Conservation (phyloP, 2,888 invertebrate genomes). For the Hydrotaea diabolus region DNA sequence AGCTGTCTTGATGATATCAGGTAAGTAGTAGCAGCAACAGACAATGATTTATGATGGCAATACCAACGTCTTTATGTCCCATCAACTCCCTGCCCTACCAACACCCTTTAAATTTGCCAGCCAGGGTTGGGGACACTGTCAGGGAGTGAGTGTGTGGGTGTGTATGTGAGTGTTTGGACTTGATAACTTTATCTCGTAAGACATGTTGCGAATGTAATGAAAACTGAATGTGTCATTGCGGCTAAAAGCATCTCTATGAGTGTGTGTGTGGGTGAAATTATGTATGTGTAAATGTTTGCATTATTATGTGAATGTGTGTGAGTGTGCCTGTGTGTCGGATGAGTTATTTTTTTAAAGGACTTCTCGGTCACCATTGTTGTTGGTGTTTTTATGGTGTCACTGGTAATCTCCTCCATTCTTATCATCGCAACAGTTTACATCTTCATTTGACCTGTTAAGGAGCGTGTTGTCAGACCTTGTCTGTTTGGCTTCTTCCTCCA, state of each 20-base stretch:
- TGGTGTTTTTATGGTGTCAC: constrained; percentile 20
- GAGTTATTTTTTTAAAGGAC: neutral
- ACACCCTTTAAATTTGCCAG: neutral
- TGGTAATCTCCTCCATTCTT: constrained; percentile 26
- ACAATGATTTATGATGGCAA: constrained; percentile 33
- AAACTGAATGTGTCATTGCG: constrained; percentile 6
- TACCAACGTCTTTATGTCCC: neutral
- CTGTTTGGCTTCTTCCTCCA: neutral
- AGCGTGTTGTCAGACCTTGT: neutral
- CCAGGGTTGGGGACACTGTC: neutral
- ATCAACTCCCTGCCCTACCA: neutral
- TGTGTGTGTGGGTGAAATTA: neutral
- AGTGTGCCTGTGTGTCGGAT: neutral
- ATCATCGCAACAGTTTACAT: constrained; percentile 13
- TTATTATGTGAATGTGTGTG: neutral
- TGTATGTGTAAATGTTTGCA: neutral
- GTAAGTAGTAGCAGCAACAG: constrained; percentile 69
- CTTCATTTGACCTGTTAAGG: constrained; percentile 47
- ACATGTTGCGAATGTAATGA: constrained; percentile 23
- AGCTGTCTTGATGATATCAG: constrained; percentile 86
- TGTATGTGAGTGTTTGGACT: neutral
- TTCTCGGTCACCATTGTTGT: neutral
- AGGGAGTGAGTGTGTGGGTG: neutral
- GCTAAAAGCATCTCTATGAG: neutral
- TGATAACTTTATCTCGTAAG: constrained; percentile 27